Conservation (phyloP, 2,797 vertebrate species). For the Chaetodon trifasciatus region DNA sequence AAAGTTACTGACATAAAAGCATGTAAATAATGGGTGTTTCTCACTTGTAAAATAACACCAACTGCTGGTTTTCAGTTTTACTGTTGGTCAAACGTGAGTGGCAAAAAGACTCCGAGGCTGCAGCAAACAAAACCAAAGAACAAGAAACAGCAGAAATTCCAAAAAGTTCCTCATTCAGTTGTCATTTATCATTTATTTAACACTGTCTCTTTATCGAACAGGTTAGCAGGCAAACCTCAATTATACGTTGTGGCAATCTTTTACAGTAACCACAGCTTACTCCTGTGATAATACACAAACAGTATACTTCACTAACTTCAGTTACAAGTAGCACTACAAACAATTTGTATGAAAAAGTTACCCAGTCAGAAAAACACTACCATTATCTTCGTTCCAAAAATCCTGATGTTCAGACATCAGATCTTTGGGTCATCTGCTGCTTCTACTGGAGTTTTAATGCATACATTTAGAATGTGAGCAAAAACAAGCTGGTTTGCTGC, state of each 20-base stretch:
- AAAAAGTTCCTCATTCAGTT: slow-evolving; percentile 1
- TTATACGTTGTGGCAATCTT: not conserved
- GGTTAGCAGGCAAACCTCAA: not conserved
- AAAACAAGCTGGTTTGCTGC: not conserved
- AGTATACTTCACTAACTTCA: not conserved
- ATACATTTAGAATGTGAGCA: not conserved
- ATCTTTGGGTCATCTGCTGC: not conserved
- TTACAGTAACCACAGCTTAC: not conserved
- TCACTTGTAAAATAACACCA: not conserved
- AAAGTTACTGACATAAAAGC: not conserved
- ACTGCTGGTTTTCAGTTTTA: not conserved
- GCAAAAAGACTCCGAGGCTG: not conserved
- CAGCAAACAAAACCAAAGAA: not conserved
- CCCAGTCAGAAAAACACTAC: not conserved
- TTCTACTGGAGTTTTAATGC: not conserved
- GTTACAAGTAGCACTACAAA: not conserved
- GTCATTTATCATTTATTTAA: not conserved
- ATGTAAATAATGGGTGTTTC: not conserved
- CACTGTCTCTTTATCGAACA: not conserved
- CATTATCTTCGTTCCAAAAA: not conserved
- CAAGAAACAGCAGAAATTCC: not conserved
- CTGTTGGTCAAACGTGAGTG: not conserved
- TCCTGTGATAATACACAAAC: not conserved
- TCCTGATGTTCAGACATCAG: not conserved
- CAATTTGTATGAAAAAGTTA: not conserved